Evolutionary conservation across 2,113 vertebrate genomes (phyloP).

Genomic region (Petroica traversi): DNA sequence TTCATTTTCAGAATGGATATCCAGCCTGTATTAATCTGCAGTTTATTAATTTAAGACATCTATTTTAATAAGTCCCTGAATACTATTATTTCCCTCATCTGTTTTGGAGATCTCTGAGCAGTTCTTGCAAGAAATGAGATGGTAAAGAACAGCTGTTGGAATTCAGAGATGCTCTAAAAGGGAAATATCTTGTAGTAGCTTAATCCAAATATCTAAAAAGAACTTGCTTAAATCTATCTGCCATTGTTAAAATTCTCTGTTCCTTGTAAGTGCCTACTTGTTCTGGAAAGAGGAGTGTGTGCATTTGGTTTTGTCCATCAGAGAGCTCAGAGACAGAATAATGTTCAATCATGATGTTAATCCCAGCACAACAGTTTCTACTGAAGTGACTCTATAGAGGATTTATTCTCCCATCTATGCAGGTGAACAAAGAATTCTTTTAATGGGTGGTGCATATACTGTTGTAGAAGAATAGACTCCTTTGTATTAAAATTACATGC

Average conservation of each 20-base stretch:
- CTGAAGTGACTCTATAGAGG: conserved; percentile 6
- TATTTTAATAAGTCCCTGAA: not conserved
- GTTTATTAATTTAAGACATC: not conserved
- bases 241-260: not conserved
- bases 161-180: not conserved
- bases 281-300: not conserved
- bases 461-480: conserved; percentile 29
- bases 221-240: not conserved
- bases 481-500: conserved; percentile 58
- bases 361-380: conserved; percentile 36
- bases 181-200: not conserved
- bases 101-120: not conserved
- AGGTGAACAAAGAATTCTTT: conserved; percentile 62
- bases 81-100: not conserved
- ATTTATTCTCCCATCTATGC: conserved; percentile 27
- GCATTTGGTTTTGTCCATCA: not conserved
- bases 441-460: conserved; percentile 21
- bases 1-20: not conserved
- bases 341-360: conserved; percentile 35
- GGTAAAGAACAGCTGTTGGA: not conserved
- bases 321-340: conserved; percentile 5
- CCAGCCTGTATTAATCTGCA: not conserved
- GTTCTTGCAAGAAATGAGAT: not conserved
- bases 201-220: not conserved
- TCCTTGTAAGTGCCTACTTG: not conserved